Evolutionary conservation across 2,113 vertebrate genomes (phyloP).

Genomic region (Alosa alosa): DNA sequence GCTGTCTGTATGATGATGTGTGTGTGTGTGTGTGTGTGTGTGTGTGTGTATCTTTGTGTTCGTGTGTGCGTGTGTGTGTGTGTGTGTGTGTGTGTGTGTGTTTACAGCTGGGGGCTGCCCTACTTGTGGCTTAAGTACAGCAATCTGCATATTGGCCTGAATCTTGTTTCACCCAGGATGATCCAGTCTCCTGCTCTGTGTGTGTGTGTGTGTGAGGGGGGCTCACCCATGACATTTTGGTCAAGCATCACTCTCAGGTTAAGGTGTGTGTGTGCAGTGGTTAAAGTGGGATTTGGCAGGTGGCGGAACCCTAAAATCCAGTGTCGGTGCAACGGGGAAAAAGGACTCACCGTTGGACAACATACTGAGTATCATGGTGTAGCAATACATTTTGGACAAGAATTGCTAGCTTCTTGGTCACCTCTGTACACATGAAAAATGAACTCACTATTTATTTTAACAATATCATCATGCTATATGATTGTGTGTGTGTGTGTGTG

Average conservation of each 20-base stretch:
- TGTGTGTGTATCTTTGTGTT: neutral
- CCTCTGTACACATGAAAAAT: too few relatives aligned
- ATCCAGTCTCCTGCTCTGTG: neutral
- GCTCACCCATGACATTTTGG: neutral
- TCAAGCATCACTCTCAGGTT: neutral
- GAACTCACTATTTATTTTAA: too few relatives aligned
- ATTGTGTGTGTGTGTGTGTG: neutral
- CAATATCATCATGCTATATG: too few relatives aligned
- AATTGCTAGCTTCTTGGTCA: too few relatives aligned
- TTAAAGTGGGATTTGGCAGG: too few relatives aligned
- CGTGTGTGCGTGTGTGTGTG: neutral
- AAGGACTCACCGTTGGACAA: too few relatives aligned
- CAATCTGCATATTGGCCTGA: neutral
- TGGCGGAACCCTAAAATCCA: too few relatives aligned
- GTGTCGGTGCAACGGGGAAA: too few relatives aligned
- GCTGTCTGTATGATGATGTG: neutral
- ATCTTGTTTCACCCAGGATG: neutral
- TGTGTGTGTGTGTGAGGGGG: neutral
- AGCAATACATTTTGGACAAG: too few relatives aligned
- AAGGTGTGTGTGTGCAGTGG: too few relatives aligned
- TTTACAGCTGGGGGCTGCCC: neutral
- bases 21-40: neutral
- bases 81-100: constrained; percentile 4
- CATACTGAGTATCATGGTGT: too few relatives aligned
- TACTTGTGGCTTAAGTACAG: neutral